Conservation (phyloP, 2,797 vertebrate genomes). For the Bradypodion pumilum region DNA sequence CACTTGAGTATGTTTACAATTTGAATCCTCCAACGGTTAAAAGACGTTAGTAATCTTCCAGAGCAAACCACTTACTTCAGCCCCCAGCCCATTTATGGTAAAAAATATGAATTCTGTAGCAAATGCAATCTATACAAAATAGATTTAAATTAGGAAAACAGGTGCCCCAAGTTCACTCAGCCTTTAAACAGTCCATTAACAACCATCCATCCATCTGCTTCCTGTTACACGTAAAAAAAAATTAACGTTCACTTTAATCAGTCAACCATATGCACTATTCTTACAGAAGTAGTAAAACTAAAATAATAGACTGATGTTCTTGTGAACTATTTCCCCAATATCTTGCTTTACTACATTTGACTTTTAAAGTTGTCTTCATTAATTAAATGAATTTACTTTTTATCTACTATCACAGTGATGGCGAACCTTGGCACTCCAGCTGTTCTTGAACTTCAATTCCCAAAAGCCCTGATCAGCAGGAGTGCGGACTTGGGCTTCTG, state of each 20-base stretch:
- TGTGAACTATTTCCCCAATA: not conserved
- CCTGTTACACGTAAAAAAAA: conserved; percentile 71
- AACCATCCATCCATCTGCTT: conserved; percentile 80
- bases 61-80: conserved; percentile 16
- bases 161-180: conserved; percentile 73
- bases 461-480: no score
- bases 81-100: conserved; percentile 20
- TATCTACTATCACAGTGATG: no score
- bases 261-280: conserved; percentile 55
- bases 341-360: not conserved
- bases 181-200: conserved; percentile 78
- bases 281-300: not conserved
- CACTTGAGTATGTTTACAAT: not conserved
- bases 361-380: not conserved
- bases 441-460: no score
- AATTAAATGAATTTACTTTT: not conserved
- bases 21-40: not conserved
- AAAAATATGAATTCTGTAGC: conserved; percentile 47
- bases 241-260: conserved; percentile 75
- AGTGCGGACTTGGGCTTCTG: no score
- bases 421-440: no score
- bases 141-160: conserved; percentile 74
- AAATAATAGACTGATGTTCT: not conserved
- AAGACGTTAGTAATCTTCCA: not conserved
- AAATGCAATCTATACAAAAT: conserved; percentile 23